Evolutionary conservation across 2,113 vertebrate species (phyloP).

Genomic region (Catagonus wagneri): DNA sequence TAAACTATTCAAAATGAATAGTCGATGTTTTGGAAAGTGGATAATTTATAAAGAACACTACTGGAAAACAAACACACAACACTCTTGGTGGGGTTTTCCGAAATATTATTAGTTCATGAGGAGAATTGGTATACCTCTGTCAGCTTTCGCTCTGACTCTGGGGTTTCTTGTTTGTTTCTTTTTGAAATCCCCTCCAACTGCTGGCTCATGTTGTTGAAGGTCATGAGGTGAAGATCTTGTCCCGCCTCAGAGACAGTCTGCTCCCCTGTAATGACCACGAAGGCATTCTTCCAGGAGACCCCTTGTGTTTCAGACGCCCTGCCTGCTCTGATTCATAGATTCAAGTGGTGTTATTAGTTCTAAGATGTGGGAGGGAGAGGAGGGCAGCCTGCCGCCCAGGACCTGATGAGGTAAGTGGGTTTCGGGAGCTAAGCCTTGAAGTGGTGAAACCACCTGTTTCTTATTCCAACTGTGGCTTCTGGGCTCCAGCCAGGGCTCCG

Average conservation of each 20-base stretch:
- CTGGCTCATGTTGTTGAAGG: background rate
- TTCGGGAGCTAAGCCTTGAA: accelerated
- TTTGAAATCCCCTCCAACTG: background rate
- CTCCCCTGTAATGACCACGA: background rate
- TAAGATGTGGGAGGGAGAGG: no score
- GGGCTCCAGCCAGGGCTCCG: background rate
- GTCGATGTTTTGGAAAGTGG: background rate
- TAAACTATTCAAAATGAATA: background rate
- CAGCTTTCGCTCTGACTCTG: background rate
- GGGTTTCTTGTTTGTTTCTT: background rate
- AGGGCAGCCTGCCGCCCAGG: accelerated
- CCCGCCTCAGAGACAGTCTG: background rate
- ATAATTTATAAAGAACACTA: background rate
- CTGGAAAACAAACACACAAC: background rate
- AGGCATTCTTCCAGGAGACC: background rate
- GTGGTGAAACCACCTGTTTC: background rate
- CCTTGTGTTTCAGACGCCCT: accelerated
- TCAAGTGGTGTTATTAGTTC: background rate
- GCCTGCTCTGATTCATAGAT: background rate
- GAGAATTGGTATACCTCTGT: background rate
- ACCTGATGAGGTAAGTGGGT: background rate
- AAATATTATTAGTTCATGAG: background rate
- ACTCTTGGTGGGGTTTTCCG: background rate
- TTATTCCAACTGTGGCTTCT: background rate
- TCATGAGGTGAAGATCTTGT: background rate